Evolutionary conservation across 2,113 vertebrate species (phyloP).

Genomic region (Ailuropoda melanoleuca): DNA sequence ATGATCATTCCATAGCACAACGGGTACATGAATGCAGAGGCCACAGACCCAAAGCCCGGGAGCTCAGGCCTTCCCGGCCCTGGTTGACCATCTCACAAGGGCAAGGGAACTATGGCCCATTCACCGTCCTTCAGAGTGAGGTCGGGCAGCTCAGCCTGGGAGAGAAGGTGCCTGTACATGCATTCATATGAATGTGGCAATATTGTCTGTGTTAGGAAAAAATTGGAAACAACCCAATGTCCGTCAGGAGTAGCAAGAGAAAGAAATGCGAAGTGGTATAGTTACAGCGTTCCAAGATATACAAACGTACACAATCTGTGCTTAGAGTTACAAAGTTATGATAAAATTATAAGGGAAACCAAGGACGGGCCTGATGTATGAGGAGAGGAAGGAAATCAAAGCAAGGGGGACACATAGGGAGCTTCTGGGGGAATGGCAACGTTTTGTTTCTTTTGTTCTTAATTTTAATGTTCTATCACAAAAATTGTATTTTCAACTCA

Average conservation of each 20-base stretch:
- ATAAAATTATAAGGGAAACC: not conserved
- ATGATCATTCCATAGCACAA: not conserved
- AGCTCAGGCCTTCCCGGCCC: not conserved
- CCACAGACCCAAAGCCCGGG: not conserved
- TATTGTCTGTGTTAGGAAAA: not conserved
- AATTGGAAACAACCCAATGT: not conserved
- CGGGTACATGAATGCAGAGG: not conserved
- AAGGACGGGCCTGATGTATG: rapidly evolving
- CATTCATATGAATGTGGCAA: not conserved
- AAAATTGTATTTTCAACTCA: not conserved
- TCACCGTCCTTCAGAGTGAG: not conserved
- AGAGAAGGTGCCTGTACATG: not conserved
- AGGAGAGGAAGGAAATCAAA: too few species aligned
- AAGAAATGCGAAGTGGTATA: not conserved
- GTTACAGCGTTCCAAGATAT: not conserved
- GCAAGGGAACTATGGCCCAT: not conserved
- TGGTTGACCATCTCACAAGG: not conserved
- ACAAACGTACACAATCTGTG: not conserved
- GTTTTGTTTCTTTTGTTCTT: not conserved
- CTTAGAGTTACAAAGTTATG: not conserved
- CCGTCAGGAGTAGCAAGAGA: not conserved
- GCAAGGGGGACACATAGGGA: not conserved
- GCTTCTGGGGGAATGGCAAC: not conserved
- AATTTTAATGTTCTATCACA: not conserved
- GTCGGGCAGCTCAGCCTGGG: not conserved